phyloP scores from a whole-genome alignment of 2,113 vertebrate species.

The Eulemur macaco region DNA sequence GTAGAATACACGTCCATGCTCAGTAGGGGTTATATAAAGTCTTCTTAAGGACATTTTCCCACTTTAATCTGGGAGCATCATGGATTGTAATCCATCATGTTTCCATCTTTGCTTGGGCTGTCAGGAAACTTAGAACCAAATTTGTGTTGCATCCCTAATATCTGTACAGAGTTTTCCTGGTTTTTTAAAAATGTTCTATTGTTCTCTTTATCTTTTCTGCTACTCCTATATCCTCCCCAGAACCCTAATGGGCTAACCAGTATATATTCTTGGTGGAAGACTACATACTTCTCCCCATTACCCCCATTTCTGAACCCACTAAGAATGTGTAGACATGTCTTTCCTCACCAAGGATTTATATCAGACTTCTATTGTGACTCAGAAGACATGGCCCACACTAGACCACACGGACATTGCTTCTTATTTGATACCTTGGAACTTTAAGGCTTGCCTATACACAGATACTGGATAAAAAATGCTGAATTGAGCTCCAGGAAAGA shows the following conservation, averaged over 20 bases:
- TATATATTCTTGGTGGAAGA: accelerated
- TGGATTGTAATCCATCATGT: too few species aligned
- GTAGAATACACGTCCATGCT: too few species aligned
- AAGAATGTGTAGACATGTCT: accelerated
- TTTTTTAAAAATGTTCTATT: not conserved
- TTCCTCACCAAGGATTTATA: not conserved
- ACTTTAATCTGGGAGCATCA: not conserved
- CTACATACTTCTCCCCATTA: accelerated
- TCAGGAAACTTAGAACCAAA: not conserved
- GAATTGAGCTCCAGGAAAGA: not conserved
- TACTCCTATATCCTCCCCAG: not conserved
- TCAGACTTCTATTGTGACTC: not conserved
- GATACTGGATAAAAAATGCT: not conserved
- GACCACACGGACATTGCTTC: not conserved
- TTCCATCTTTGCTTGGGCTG: not conserved
- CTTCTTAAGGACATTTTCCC: too few species aligned
- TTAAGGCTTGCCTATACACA: not conserved
- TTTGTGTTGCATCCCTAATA: not conserved
- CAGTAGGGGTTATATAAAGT: accelerated
- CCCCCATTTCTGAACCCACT: not conserved
- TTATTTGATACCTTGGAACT: not conserved
- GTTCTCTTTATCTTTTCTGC: not conserved
- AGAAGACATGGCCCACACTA: not conserved
- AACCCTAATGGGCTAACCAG: accelerated
- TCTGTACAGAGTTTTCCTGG: not conserved